Percentiles rank a stretch among this genome's conserved stretches.
phyloP scores from a whole-genome alignment of 2,797 vertebrate species.

The Lepilemur ruficaudatus region DNA sequence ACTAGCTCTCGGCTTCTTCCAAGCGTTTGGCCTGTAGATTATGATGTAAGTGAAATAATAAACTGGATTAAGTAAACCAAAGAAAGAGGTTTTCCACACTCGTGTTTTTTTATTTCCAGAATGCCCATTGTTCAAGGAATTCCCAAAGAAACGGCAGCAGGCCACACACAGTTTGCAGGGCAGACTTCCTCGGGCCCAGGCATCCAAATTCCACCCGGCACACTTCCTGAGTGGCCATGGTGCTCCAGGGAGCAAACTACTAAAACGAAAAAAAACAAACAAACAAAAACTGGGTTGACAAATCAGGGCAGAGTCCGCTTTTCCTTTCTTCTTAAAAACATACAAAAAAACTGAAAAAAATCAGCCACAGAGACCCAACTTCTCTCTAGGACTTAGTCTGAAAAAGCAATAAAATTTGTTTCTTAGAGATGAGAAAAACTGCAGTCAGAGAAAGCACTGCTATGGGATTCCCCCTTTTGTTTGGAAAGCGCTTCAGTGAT shows the following conservation, averaged over 20 bases:
- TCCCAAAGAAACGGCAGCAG: accelerated
- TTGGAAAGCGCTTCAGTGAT: accelerated
- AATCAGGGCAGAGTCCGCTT: accelerated
- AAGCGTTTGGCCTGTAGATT: too few relatives aligned
- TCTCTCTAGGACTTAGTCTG: background rate
- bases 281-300: background rate
- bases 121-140: background rate
- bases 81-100: background rate
- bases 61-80: background rate
- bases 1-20: background rate
- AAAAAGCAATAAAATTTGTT: background rate
- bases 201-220: too few relatives aligned
- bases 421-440: background rate
- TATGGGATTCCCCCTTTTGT: too few relatives aligned
- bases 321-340: background rate
- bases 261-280: background rate
- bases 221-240: background rate
- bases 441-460: accelerated
- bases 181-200: accelerated
- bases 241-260: background rate
- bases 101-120: background rate
- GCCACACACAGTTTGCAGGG: accelerated
- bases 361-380: background rate
- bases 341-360: background rate
- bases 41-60: background rate